Evolutionary conservation across 2,888 invertebrate species (phyloP), one percentile per base, ranked within the genome.

Genomic region (Gastrophysa polygoni): DNA sequence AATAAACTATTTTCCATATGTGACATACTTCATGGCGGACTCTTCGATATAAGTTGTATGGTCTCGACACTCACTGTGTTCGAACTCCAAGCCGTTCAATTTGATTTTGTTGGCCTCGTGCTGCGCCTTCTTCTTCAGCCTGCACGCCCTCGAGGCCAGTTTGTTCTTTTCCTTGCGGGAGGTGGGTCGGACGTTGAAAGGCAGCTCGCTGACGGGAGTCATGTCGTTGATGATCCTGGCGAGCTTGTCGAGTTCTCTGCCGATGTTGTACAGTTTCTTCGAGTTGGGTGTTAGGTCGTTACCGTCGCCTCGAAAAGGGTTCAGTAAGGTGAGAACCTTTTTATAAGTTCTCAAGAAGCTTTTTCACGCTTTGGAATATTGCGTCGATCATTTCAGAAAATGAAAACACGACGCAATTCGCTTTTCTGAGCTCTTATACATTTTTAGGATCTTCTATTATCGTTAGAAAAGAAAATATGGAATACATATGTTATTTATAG

Each of bases 101-200:
- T 98, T 98, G 59, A 98, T 89, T 83, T 98, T 98, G 80, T 98
- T 98, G 1, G 98, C 98, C 82, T 98, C 98, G 80, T 98, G 98
- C 79, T 98, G 98, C 3, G 98, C 98, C 83, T 98, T 98, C 83
- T 98, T 98, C 87, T 98, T 98, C 76, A 98, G 85, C 32, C 98
- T 88, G 80, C 98, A 98, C 29, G 97, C 98, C 66, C 98, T 89
- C 0, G 98, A 98, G 8, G 98, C 98, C 58, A 98, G 84, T 83
- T 98, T 98, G 81, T 98, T 98, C 80, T 98, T 98, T 81, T 98
- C 98, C 81, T 97, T 97, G 58, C 97, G 87, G n/a, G 95, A 94
- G 79, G 93, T 95, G 10, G 95, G 93, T 70, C 95, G 84, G 28
- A 92, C 89, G 76, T 92, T 93, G 78, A 93, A 92, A 44, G 96